phyloP scores from a whole-genome alignment of 2,797 vertebrate genomes.

The Hippocampus kuda region DNA sequence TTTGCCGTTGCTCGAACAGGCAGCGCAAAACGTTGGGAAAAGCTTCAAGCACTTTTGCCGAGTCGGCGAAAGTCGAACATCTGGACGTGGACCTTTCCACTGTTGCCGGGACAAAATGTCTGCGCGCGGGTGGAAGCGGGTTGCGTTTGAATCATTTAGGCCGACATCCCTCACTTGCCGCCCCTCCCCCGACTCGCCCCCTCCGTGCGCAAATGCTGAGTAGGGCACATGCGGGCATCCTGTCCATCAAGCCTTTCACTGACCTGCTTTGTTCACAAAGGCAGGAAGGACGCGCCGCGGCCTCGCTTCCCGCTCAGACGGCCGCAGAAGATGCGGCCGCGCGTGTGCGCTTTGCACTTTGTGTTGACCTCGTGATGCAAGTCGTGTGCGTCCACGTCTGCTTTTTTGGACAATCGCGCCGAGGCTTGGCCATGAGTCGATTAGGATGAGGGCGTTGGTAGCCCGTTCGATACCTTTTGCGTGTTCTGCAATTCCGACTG shows the following conservation, averaged over 20 bases:
- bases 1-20: not conserved
- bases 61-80: too few relatives aligned
- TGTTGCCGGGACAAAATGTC: not conserved
- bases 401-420: not conserved
- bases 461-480: not conserved
- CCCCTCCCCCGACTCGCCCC: not conserved
- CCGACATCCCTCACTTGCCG: not conserved
- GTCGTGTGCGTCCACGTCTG: not conserved
- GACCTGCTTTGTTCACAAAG: conserved; percentile 59
- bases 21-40: not conserved
- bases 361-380: not conserved
- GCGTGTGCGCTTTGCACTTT: conserved; percentile 2
- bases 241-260: conserved; percentile 29
- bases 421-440: not conserved
- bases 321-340: conserved; percentile 25
- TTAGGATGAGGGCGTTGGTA: not conserved
- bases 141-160: conserved; percentile 41
- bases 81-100: too few relatives aligned
- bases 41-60: conserved; percentile 10
- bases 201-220: conserved; percentile 26
- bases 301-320: conserved; percentile 44
- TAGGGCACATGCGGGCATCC: conserved; percentile 17
- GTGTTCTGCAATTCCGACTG: not conserved
- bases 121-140: conserved; percentile 23
- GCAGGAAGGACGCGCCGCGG: conserved; percentile 56